phyloP scores from a whole-genome alignment of 2,113 vertebrate genomes.

The Pogonocichla stellata region DNA sequence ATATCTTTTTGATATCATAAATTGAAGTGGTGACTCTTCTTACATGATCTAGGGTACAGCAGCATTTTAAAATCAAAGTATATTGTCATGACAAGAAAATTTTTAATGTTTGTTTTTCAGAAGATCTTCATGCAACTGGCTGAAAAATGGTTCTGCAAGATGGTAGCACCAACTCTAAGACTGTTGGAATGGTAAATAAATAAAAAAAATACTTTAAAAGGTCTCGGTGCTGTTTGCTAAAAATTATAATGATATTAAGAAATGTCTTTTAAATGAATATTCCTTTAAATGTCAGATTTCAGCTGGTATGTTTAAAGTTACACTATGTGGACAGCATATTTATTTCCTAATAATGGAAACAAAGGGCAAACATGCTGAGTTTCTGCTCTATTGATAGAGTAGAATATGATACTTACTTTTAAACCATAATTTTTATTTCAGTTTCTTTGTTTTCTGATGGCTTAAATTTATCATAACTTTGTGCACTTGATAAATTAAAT shows the following conservation, averaged over 20 bases:
- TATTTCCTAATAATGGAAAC: neutral
- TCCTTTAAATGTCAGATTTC: neutral
- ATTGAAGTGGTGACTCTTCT: neutral
- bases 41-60: neutral
- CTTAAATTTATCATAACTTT: neutral
- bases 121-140: neutral
- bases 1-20: neutral
- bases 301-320: neutral
- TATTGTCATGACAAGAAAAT: neutral
- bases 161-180: neutral
- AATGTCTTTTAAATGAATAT: neutral
- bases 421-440: neutral
- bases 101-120: neutral
- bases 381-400: neutral
- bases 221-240: neutral
- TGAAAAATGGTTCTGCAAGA: constrained; percentile 27
- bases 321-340: neutral
- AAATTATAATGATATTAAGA: neutral
- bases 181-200: constrained; percentile 51
- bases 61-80: neutral
- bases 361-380: neutral
- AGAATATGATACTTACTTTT: neutral
- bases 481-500: neutral
- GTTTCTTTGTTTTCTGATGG: neutral
- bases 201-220: neutral